Evolutionary conservation across 2,888 invertebrate species (phyloP).

Genomic region (Papilio elwesi): DNA sequence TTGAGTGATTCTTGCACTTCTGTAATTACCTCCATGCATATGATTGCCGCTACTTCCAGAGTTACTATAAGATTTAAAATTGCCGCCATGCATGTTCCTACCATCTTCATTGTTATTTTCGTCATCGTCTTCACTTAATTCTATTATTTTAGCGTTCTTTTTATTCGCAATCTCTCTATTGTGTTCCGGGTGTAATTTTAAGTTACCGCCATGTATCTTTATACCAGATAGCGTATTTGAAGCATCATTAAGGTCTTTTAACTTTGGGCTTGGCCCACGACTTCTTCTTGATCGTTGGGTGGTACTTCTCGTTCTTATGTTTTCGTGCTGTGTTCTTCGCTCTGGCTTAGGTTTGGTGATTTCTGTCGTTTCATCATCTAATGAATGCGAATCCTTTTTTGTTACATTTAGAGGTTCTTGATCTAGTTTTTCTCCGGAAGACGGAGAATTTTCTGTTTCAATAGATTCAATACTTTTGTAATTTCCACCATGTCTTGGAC

Average conservation of each 20-base stretch:
- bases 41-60: slow-evolving; percentile 52
- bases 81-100: slow-evolving; percentile 53
- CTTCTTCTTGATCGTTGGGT: slow-evolving; percentile 49
- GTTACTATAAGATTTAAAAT: slow-evolving; percentile 56
- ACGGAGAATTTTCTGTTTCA: slow-evolving; percentile 47
- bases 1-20: slow-evolving; percentile 63
- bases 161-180: slow-evolving; percentile 47
- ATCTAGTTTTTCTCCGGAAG: slow-evolving; percentile 32
- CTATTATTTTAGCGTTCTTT: slow-evolving; percentile 64
- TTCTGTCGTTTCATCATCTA: slow-evolving; percentile 63
- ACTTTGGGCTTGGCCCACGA: slow-evolving; percentile 55
- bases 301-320: slow-evolving; percentile 53
- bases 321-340: slow-evolving; percentile 52
- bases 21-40: slow-evolving; percentile 79
- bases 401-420: slow-evolving; percentile 41
- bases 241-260: slow-evolving; percentile 56
- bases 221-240: slow-evolving; percentile 44
- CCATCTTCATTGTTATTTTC: slow-evolving; percentile 55
- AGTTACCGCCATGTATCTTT: slow-evolving; percentile 63
- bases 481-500: slow-evolving; percentile 78
- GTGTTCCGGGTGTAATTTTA: slow-evolving; percentile 51
- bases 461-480: slow-evolving; percentile 62
- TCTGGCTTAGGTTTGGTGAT: slow-evolving; percentile 55
- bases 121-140: slow-evolving; percentile 59
- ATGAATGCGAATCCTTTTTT: slow-evolving; percentile 60